Conservation (phyloP, 2,113 vertebrate species). For the Arvicanthis niloticus region DNA sequence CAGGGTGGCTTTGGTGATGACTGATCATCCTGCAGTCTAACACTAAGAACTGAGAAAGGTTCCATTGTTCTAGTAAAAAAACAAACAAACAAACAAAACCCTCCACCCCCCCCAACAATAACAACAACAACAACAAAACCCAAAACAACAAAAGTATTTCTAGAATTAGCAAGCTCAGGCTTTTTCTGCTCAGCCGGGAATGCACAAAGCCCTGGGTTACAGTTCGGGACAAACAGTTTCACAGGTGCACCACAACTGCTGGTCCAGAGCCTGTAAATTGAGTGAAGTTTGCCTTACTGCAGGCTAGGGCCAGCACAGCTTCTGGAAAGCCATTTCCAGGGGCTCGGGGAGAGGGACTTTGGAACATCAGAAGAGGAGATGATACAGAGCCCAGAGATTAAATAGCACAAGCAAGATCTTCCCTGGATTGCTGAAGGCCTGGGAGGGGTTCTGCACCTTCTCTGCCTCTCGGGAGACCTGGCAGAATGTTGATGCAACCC, state of each 20-base stretch:
- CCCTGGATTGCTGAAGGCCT: too few species aligned
- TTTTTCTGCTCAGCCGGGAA: not conserved
- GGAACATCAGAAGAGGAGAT: not conserved
- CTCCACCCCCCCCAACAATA: too few species aligned
- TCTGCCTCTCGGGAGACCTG: not conserved
- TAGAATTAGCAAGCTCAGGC: not conserved
- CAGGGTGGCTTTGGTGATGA: not conserved
- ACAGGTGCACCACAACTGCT: not conserved
- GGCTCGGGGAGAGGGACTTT: not conserved
- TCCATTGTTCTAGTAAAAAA: not conserved
- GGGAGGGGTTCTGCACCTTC: not conserved
- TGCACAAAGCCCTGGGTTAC: not conserved
- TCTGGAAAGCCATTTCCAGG: not conserved
- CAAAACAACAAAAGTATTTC: not conserved
- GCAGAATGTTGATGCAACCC: not conserved
- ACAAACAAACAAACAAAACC: not conserved
- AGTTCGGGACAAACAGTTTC: not conserved
- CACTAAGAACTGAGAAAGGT: not conserved
- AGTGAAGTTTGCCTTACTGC: too few species aligned
- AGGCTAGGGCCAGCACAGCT: not conserved
- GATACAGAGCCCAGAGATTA: not conserved
- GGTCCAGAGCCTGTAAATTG: not conserved
- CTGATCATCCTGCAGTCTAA: not conserved
- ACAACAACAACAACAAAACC: not conserved
- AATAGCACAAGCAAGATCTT: not conserved